Conservation (phyloP, 2,113 vertebrate genomes). For the Mellivora capensis region DNA sequence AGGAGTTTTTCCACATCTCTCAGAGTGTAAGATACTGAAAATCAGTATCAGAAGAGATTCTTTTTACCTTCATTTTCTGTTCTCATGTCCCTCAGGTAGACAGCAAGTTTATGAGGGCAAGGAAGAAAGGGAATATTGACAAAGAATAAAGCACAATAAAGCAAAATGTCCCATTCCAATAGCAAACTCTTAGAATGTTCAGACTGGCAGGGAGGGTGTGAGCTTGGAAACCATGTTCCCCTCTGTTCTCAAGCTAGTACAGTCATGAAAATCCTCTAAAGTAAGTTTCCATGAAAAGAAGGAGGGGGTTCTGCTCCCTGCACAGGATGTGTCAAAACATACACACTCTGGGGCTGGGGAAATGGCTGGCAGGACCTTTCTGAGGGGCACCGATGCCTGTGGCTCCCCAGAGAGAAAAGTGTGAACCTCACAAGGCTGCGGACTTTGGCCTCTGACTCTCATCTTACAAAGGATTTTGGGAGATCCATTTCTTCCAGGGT, state of each 20-base stretch:
- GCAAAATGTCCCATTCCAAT: not conserved
- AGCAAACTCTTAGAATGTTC: not conserved
- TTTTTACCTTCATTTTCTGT: not conserved
- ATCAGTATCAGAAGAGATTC: not conserved
- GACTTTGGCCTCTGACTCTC: not conserved
- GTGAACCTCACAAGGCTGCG: not conserved
- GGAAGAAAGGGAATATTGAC: not conserved
- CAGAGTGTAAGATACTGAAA: not conserved
- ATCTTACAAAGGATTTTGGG: not conserved
- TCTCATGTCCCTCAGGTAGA: not conserved
- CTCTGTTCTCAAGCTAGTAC: rapidly evolving
- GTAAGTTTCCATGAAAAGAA: not conserved
- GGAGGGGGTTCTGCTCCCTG: not conserved
- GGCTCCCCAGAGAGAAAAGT: not conserved
- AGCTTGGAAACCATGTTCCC: not conserved
- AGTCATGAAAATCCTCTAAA: not conserved
- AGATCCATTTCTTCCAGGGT: not conserved
- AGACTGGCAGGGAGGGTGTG: too few relatives aligned
- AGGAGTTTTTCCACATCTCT: not conserved
- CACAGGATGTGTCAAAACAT: rapidly evolving
- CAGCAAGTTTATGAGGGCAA: not conserved
- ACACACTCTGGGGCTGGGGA: not conserved
- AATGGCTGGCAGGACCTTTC: not conserved
- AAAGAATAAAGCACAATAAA: not conserved
- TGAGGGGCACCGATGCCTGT: too few relatives aligned